Percentiles rank a stretch among this genome's conserved stretches.
Conservation (phyloP, 2,113 vertebrate genomes). For the Bubalus kerabau region DNA sequence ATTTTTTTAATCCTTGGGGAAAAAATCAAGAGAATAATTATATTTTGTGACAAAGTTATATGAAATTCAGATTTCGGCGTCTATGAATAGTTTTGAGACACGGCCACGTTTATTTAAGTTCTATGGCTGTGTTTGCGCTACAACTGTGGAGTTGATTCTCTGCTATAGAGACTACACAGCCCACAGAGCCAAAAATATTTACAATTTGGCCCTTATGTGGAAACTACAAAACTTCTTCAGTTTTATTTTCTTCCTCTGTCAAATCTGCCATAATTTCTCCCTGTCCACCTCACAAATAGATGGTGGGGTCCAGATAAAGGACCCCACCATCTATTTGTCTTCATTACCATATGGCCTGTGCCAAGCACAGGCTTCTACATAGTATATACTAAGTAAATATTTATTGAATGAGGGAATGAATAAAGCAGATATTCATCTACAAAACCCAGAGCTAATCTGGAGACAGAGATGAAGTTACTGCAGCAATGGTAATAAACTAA, state of each 20-base stretch:
- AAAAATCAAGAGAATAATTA: background rate
- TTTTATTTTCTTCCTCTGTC: background rate
- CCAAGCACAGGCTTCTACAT: background rate
- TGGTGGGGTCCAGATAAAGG: background rate
- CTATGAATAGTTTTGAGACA: background rate
- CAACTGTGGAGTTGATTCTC: background rate
- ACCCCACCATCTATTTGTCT: background rate
- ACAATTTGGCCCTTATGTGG: background rate
- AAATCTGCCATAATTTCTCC: background rate
- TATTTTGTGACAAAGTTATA: background rate
- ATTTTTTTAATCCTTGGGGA: background rate
- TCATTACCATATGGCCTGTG: background rate
- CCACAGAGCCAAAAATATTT: slow-evolving; percentile 27
- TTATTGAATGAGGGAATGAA: background rate
- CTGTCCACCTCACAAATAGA: background rate
- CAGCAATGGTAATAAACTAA: background rate
- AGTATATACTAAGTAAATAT: background rate
- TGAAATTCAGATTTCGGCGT: background rate
- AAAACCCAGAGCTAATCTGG: background rate
- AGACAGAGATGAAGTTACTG: background rate
- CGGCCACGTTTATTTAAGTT: background rate
- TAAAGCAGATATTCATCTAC: background rate
- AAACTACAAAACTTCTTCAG: background rate
- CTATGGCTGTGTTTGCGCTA: background rate
- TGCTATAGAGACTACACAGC: background rate